Base-by-base conservation (phyloP, 2,888 invertebrate species). In the Linnaemya tessellans region DNA sequence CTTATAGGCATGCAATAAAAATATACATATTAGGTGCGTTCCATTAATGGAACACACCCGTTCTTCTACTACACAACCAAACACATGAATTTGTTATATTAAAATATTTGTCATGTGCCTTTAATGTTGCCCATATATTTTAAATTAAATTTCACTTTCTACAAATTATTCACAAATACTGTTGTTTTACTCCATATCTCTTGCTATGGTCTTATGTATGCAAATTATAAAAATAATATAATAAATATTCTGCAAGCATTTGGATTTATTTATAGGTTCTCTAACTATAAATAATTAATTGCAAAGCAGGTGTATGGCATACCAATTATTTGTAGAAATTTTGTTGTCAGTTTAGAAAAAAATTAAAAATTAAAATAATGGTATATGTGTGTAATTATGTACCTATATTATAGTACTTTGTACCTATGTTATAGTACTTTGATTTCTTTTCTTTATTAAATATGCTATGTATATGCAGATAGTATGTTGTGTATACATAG, bases 121-220 rank as follows among this genome's bases (percentile, higher is more conserved):
- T 18, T 25, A 22, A 7, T 25, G 38, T 38, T 25, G 1, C 8
- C 15, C 13, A 43, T 41, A 71, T 5, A 38, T 3, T 20, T 18
- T 49, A 13, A 46, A 30, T n/a, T 22, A 38, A 58, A 82, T 85
- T 85, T 85, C 81, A 85, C 82, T 85, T 82, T 85, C 81, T 22
- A 0, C 18, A 35, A 30, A 41, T 51, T 71, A 22, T 74, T 64
- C 9, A 43, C 13, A 15, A 25, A 74, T 20, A 54, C 46, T 18
- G 10, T 13, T 60, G 30, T 73, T 58, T 65, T 46, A 64, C 43
- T 56, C 38, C 10, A 54, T 30, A 73, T 68, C 13, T 64, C 51
- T 41, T 62, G 15, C 35, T 30, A 20, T 68, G 4, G 5, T 20
- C n/a, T n/a, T n/a, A 62, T 46, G 49, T 67, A 41, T 73, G 64